Conservation (phyloP, 2,113 vertebrate genomes). For the Erpornis zantholeuca region DNA sequence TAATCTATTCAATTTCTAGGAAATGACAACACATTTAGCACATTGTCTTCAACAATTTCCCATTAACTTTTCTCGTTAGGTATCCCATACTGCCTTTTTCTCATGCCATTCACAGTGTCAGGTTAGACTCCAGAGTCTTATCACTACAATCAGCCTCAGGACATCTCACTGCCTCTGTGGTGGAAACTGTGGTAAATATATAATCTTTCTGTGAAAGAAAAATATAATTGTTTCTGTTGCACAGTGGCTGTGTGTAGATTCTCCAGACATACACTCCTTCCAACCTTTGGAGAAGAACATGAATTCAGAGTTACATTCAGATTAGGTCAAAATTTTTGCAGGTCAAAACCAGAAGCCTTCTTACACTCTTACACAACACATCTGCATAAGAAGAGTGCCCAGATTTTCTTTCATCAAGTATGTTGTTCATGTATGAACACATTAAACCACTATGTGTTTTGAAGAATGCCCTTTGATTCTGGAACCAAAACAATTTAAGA, state of each 20-base stretch:
- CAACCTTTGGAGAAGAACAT: neutral
- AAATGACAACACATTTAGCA: neutral
- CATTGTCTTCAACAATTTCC: neutral
- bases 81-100: neutral
- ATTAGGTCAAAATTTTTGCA: neutral
- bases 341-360: neutral
- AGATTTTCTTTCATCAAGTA: neutral
- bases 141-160: neutral
- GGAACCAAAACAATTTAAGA: neutral
- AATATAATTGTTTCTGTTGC: neutral
- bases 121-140: neutral
- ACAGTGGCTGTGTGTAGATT: neutral
- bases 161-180: neutral
- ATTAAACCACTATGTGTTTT: neutral
- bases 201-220: neutral
- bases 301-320: neutral
- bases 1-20: neutral
- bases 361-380: neutral
- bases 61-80: neutral
- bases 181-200: neutral
- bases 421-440: neutral
- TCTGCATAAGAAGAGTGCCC: neutral
- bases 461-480: neutral
- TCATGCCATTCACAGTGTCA: neutral
- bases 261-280: neutral